phyloP scores from a whole-genome alignment of 2,888 invertebrate species.

The Callyntrura guangdongensis region DNA sequence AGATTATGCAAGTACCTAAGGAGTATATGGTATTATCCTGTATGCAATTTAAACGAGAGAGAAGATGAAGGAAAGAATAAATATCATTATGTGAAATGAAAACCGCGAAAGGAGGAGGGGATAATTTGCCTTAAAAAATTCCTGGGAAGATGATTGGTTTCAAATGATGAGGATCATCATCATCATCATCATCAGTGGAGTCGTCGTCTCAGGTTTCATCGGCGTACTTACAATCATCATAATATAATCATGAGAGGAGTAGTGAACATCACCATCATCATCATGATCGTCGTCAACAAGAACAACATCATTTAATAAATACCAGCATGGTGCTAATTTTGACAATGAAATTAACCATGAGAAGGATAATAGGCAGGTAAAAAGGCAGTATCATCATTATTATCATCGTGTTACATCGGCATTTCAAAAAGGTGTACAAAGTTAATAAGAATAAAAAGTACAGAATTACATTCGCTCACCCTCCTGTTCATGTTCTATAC shows the following conservation, averaged over 20 bases:
- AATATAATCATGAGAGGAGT: conserved; percentile 1
- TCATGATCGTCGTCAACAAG: background rate
- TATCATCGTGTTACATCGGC: conserved; percentile 42
- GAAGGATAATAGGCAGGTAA: conserved; percentile 48
- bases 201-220: background rate
- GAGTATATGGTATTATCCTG: conserved; percentile 24
- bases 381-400: conserved; percentile 12
- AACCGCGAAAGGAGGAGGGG: conserved; percentile 51
- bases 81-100: conserved; percentile 38
- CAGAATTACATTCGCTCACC: background rate
- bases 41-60: conserved; percentile 5
- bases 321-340: conserved; percentile 70
- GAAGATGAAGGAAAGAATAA: conserved; percentile 7
- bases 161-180: conserved; percentile 18
- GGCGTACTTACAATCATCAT: conserved; percentile 1
- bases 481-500: background rate
- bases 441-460: conserved; percentile 27
- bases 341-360: conserved; percentile 68
- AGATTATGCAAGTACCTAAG: conserved; percentile 46
- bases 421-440: conserved; percentile 35
- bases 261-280: conserved; percentile 37
- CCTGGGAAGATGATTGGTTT: conserved; percentile 51
- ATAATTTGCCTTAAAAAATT: conserved; percentile 57
- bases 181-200: background rate
- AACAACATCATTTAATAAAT: conserved; percentile 58